A percentile compares a stretch with the other conserved stretches of the same genome.
Conservation (phyloP, 2,888 invertebrate species). For the Tachina fera region DNA sequence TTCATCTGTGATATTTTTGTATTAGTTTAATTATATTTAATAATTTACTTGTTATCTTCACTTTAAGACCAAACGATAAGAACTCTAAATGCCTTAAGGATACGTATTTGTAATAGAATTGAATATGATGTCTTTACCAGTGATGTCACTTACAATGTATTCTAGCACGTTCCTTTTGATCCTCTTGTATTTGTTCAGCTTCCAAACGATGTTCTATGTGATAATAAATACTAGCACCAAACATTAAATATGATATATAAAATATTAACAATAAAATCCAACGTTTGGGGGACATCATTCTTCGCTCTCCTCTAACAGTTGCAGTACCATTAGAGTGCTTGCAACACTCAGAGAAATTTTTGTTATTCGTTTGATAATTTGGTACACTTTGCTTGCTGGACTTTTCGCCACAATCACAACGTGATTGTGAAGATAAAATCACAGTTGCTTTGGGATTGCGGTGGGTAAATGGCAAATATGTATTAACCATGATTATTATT, state of each 20-base stretch:
- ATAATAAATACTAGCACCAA: constrained; percentile 94
- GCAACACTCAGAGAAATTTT: constrained; percentile 8
- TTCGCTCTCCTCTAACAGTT: constrained; percentile 5
- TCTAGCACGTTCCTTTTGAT: constrained; percentile 86
- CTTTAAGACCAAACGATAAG: too few relatives aligned
- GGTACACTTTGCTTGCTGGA: neutral
- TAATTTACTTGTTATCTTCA: too few relatives aligned
- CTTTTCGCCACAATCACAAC: constrained; percentile 41
- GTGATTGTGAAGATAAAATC: constrained; percentile 38
- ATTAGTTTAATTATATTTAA: too few relatives aligned
- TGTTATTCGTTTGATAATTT: constrained; percentile 3
- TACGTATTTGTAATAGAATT: too few relatives aligned
- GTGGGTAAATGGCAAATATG: constrained; percentile 44
- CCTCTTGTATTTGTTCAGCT: constrained; percentile 85
- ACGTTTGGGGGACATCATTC: constrained; percentile 90
- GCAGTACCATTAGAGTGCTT: constrained; percentile 43
- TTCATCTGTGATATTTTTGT: too few relatives aligned
- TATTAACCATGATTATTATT: constrained; percentile 48
- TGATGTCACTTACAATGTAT: constrained; percentile 86
- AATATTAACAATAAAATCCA: constrained; percentile 89
- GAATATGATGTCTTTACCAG: neutral
- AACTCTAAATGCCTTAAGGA: too few relatives aligned
- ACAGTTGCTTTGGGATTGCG: constrained; percentile 37
- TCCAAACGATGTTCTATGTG: constrained; percentile 91
- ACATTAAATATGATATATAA: constrained; percentile 89